These are phyloP conservation scores for Paraescarpia echinospica DNA, from an alignment of 1,140 invertebrate genomes.

Conservation along the genomic window DNA sequence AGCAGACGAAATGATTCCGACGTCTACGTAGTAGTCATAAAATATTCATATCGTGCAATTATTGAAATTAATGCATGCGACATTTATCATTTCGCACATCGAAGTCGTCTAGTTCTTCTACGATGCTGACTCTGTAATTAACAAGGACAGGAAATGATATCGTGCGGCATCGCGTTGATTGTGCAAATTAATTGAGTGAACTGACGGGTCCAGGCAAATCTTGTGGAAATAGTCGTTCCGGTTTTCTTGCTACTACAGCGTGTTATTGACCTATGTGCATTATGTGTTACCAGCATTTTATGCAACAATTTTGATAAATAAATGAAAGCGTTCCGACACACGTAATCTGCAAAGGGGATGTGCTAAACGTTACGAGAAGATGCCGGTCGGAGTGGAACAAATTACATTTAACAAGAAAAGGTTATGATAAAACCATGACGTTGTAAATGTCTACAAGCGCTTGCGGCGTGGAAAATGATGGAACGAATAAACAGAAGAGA, in stretches of 20 bases:
- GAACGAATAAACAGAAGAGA: too few species aligned
- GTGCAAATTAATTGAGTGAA: background rate
- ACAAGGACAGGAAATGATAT: background rate
- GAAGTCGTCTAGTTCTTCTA: background rate
- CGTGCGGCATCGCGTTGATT: background rate
- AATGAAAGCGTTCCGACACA: too few species aligned
- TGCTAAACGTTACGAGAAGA: too few species aligned
- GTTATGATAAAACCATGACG: too few species aligned
- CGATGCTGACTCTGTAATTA: background rate
- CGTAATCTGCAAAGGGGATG: too few species aligned
- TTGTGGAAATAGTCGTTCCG: background rate
- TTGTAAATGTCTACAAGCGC: too few species aligned
- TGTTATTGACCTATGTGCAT: background rate
- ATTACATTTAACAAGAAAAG: too few species aligned
- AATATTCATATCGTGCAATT: background rate
- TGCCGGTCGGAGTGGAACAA: too few species aligned
- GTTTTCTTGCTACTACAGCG: background rate
- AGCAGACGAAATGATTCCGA: background rate
- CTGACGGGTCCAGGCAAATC: background rate
- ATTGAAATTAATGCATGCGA: background rate
- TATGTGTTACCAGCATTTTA: too few species aligned
- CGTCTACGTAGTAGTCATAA: background rate
- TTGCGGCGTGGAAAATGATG: too few species aligned
- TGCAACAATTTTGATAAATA: too few species aligned
- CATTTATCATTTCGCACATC: background rate